phyloP scores from a whole-genome alignment of 2,888 invertebrate species.

The Stenoptilia bipunctidactyla region DNA sequence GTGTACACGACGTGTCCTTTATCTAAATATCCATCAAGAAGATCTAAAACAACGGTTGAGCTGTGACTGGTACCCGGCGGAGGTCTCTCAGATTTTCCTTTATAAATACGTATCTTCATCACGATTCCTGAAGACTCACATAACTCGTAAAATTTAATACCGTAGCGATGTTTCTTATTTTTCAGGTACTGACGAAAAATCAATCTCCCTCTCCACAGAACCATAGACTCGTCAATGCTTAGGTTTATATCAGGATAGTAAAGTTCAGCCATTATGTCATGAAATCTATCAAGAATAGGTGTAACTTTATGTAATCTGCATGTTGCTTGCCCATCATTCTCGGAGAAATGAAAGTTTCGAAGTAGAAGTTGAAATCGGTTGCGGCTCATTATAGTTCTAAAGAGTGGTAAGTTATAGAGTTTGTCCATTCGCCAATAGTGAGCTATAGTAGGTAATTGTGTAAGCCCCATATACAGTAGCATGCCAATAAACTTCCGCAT shows the following conservation, averaged over 20 bases:
- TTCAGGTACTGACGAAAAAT: slow-evolving; percentile 12
- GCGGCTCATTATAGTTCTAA: no score
- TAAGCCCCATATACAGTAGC: no score
- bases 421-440: no score
- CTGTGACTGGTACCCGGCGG: slow-evolving; percentile 8
- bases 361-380: no score
- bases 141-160: slow-evolving; percentile 14
- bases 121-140: slow-evolving; percentile 17
- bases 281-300: no score
- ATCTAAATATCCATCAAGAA: slow-evolving; percentile 16
- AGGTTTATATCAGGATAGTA: slow-evolving; percentile 7
- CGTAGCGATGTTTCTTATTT: slow-evolving; percentile 2
- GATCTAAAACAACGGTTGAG: slow-evolving; percentile 12
- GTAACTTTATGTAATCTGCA: no score
- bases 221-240: slow-evolving; percentile 10
- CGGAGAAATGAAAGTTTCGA: no score
- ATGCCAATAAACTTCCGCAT: no score
- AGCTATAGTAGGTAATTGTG: no score
- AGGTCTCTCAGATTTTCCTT: slow-evolving; percentile 17
- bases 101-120: slow-evolving; percentile 14
- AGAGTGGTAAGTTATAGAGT: no score
- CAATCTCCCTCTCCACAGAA: slow-evolving; percentile 9
- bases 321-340: no score
- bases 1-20: slow-evolving; percentile 20
- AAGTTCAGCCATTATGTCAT: no score